Evolutionary conservation across 1,140 invertebrate genomes (phyloP), one percentile per base, ranked within the genome.

Genomic region (Atta colombica): DNA sequence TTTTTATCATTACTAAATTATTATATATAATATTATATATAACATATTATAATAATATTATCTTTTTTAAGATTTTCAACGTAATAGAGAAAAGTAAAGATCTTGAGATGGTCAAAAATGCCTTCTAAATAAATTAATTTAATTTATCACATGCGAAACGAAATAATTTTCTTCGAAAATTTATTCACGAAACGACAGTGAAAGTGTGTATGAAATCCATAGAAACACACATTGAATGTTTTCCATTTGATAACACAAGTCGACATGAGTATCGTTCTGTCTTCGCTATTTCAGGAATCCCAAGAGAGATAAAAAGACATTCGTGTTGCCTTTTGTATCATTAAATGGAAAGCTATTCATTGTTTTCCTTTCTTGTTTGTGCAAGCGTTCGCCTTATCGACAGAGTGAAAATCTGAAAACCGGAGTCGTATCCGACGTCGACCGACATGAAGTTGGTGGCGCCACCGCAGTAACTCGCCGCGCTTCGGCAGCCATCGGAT

Each of bases 401-500:
- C 58, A 2, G 68, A 51, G 31, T 18, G 31, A 28, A 55, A 25
- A 51, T 0, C 31, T 18, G 31, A 28, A 55, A 7, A 2, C 21
- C 18, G 12, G 51, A 5, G 4, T 49, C 60, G 16, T 18, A 28
- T 16, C 31, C 31, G 31, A 35, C 31, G 31, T 35, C 14, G 18
- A 55, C 14, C 49, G 7, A 25, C 12, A 5, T 53, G 21, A 35
- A 18, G 31, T 35, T 10, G 28, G 35, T 72, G 75, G 81, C 86
- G 89, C 58, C 74, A 8, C 25, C 75, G 53, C 28, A 18, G 8
- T n/a, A 5, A n/a, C 0, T n/a, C 25, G 18, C 6, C 53, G 21
- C 28, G 25, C 21, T 65, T 77, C 61, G 63, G 61, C 31, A 49
- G 58, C 45, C 58, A 35, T 89, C 68, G 85, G 65, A 18, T 77